Percentiles rank a stretch among this genome's conserved stretches.
These are phyloP conservation scores for Drosophila eugracilis DNA, from an alignment of 1,140 invertebrate genomes.

Conservation along the genomic window DNA sequence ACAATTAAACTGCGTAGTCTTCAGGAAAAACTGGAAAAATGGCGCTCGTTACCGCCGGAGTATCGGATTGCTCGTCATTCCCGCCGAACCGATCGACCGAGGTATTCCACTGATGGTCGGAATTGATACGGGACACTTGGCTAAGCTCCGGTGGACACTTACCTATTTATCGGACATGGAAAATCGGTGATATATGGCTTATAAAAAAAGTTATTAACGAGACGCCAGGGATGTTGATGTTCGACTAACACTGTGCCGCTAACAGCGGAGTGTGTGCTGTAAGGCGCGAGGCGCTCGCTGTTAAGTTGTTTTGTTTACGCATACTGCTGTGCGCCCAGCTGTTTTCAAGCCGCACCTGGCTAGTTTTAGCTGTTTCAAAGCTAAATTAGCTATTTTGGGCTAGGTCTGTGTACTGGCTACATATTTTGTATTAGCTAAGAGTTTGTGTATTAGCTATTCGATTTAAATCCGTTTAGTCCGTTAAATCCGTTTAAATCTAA, in stretches of 20 bases:
- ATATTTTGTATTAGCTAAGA: too few species aligned
- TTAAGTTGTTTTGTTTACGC: conserved; percentile 1
- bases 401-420: too few species aligned
- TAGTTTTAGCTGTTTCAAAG: neutral
- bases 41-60: conserved; percentile 54
- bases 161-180: conserved; percentile 39
- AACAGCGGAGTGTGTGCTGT: conserved; percentile 19
- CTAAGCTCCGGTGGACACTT: conserved; percentile 7
- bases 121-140: neutral
- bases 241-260: conserved; percentile 12
- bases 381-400: too few species aligned
- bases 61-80: conserved; percentile 30
- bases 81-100: neutral
- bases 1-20: conserved; percentile 49
- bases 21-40: conserved; percentile 57
- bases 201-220: conserved; percentile 29
- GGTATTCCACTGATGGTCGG: too few species aligned
- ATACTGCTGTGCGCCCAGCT: neutral
- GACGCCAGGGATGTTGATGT: conserved; percentile 44
- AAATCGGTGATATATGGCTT: conserved; percentile 17
- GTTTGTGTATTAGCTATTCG: too few species aligned
- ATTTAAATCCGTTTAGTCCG: too few species aligned
- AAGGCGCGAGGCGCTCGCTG: conserved; percentile 6
- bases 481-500: too few species aligned
- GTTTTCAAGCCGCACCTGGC: neutral